Evolutionary conservation across 2,113 vertebrate species (phyloP).

Genomic region (Pluvianellus socialis): DNA sequence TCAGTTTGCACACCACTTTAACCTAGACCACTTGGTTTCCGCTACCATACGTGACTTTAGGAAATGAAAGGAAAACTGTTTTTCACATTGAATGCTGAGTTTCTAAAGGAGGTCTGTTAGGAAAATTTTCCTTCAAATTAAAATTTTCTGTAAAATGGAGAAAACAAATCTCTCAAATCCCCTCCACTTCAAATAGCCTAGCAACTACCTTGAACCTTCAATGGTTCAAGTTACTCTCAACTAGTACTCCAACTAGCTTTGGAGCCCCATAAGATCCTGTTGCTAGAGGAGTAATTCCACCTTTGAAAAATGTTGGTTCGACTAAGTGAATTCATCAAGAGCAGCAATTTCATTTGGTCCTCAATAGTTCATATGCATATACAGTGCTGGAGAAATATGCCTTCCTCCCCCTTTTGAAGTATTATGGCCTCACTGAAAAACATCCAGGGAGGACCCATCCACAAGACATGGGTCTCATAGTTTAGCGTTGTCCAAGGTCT

Average conservation of each 20-base stretch:
- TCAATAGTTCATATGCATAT: not conserved
- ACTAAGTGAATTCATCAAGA: not conserved
- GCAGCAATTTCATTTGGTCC: constrained; percentile 1
- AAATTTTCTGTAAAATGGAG: constrained; percentile 7
- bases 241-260: too few species aligned
- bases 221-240: constrained; percentile 37
- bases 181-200: not conserved
- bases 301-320: not conserved
- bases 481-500: not conserved
- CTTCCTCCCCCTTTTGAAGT: not conserved
- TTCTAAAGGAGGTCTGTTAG: not conserved
- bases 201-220: constrained; percentile 27
- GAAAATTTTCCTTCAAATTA: constrained; percentile 26
- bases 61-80: constrained; percentile 7
- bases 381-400: not conserved
- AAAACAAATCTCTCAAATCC: constrained; percentile 5
- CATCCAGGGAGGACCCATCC: not conserved
- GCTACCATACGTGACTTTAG: not conserved
- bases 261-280: not conserved
- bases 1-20: constrained; percentile 11
- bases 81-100: not conserved
- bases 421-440: not conserved
- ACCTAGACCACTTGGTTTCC: not conserved
- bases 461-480: not conserved
- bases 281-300: not conserved